Evolutionary conservation across 2,888 invertebrate species (phyloP).

Genomic region (Acanthosoma haemorrhoidale): DNA sequence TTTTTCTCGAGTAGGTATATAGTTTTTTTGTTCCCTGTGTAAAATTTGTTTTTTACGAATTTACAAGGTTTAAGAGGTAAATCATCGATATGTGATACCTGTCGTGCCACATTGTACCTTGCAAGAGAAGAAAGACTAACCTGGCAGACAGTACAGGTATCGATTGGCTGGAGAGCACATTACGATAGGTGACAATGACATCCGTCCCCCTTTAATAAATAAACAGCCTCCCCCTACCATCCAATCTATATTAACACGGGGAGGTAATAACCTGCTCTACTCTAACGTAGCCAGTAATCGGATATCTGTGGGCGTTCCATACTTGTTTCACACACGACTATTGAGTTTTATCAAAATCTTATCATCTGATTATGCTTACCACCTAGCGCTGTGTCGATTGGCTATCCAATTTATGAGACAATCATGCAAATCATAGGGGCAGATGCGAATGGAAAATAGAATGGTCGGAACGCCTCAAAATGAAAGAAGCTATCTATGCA

Average conservation of each 20-base stretch:
- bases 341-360: neutral
- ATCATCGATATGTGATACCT: too few species aligned
- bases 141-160: too few species aligned
- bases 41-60: too few species aligned
- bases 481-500: too few species aligned
- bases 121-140: too few species aligned
- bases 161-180: neutral
- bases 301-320: neutral
- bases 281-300: neutral
- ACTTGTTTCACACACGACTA: neutral
- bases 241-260: neutral
- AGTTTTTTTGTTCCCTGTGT: too few species aligned
- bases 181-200: neutral
- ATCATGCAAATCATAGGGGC: neutral
- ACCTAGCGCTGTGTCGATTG: neutral
- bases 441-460: too few species aligned
- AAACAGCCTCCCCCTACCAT: neutral
- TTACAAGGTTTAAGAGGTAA: too few species aligned
- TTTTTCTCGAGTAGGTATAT: too few species aligned
- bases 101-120: too few species aligned
- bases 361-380: neutral
- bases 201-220: neutral
- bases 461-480: too few species aligned
- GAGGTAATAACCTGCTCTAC: neutral
- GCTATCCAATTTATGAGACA: neutral